Evolutionary conservation across 2,113 vertebrate genomes (phyloP).

Genomic region (human): GRCh38 chr12:308501-309000

Average conservation of each 20-base stretch:
- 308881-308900: neutral
- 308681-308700: constrained; percentile 43
- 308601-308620: constrained; percentile 46
- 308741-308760: constrained; percentile 40
- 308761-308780: neutral
- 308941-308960: neutral
- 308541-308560: neutral
- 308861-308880: neutral
- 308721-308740: neutral
- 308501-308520: constrained; percentile 10
- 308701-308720: constrained; percentile 14
- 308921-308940: neutral
- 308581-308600: constrained; percentile 28
- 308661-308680: neutral
- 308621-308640: constrained; percentile 19
- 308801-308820: neutral
- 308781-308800: neutral
- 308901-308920: neutral
- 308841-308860: constrained; percentile 32
- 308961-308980: neutral
- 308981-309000: neutral
- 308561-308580: neutral
- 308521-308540: neutral
- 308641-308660: neutral
- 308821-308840: neutral